phyloP scores from a whole-genome alignment of 2,888 invertebrate species.

The Gymnoscelis rufifasciata region DNA sequence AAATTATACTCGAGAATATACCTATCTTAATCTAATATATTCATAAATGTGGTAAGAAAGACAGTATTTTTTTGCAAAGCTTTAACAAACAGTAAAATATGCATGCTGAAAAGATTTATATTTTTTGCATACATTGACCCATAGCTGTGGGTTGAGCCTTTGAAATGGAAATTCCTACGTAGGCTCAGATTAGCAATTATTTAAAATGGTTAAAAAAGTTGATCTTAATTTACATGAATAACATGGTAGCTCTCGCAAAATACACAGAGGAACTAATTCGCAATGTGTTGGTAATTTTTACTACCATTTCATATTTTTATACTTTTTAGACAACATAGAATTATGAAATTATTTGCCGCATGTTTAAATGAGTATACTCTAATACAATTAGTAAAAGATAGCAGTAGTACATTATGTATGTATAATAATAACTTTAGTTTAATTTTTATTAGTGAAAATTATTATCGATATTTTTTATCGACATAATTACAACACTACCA shows the following conservation, averaged over 20 bases:
- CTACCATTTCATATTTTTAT: too few species aligned
- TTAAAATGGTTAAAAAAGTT: conserved; percentile 17
- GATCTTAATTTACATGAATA: conserved; percentile 1
- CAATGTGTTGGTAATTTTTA: not conserved
- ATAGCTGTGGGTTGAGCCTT: conserved; percentile 11
- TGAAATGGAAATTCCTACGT: conserved; percentile 29
- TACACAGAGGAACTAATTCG: not conserved
- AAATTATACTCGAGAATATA: not conserved
- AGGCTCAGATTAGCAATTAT: conserved; percentile 22
- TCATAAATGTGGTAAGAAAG: too few species aligned
- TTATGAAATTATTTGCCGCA: too few species aligned
- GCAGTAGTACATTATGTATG: too few species aligned
- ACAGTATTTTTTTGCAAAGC: too few species aligned
- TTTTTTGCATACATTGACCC: not conserved
- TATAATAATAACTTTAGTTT: too few species aligned
- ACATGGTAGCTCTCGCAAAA: not conserved
- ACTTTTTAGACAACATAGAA: too few species aligned
- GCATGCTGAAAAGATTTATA: not conserved
- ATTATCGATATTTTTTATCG: conserved; percentile 3
- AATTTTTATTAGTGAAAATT: too few species aligned
- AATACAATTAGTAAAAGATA: too few species aligned
- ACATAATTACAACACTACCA: not conserved
- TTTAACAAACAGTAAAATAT: not conserved
- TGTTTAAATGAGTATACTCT: too few species aligned
- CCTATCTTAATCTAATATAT: not conserved